A percentile compares a stretch with the other conserved stretches of the same genome.
Conservation (phyloP, 92 coral and sea anemone species). For the Phenganax stokvisi region DNA sequence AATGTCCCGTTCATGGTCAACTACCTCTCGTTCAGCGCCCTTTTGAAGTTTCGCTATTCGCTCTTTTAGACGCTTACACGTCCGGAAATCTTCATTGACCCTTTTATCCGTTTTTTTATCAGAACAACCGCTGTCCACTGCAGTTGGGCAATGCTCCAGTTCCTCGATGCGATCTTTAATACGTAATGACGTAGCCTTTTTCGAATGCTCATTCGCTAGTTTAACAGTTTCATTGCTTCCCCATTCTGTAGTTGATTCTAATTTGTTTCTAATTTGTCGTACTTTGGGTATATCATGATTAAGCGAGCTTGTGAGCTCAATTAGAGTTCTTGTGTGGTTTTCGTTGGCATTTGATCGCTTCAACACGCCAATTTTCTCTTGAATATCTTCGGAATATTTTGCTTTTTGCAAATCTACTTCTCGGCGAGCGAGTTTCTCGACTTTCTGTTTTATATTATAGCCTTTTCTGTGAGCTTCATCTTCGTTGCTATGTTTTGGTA, state of each 20-base stretch:
- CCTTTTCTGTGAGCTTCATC: not conserved
- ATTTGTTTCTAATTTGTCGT: not conserved
- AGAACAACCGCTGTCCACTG: not conserved
- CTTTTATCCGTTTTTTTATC: not conserved
- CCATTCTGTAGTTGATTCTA: not conserved
- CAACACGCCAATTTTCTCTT: conserved; percentile 12
- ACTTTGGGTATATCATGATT: not conserved
- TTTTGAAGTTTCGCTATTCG: conserved; percentile 24
- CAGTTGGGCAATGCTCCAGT: not conserved
- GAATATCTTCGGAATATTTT: not conserved
- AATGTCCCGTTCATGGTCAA: conserved; percentile 20
- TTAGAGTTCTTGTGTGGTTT: not conserved
- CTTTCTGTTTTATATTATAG: conserved; percentile 3
- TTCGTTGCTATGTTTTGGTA: not conserved
- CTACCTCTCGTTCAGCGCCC: not conserved
- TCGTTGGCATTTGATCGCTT: conserved; percentile 7
- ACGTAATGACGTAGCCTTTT: conserved; percentile 4
- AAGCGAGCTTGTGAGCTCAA: conserved; percentile 1
- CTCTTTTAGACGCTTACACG: conserved; percentile 24
- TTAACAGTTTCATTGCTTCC: not conserved
- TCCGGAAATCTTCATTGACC: conserved; percentile 7
- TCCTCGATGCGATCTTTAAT: conserved; percentile 15
- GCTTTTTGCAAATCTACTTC: not conserved
- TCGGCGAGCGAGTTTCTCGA: conserved; percentile 1
- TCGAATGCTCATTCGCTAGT: not conserved